These are phyloP conservation scores for Alethe diademata DNA, from an alignment of 2,113 vertebrate species.

Conservation along the genomic window DNA sequence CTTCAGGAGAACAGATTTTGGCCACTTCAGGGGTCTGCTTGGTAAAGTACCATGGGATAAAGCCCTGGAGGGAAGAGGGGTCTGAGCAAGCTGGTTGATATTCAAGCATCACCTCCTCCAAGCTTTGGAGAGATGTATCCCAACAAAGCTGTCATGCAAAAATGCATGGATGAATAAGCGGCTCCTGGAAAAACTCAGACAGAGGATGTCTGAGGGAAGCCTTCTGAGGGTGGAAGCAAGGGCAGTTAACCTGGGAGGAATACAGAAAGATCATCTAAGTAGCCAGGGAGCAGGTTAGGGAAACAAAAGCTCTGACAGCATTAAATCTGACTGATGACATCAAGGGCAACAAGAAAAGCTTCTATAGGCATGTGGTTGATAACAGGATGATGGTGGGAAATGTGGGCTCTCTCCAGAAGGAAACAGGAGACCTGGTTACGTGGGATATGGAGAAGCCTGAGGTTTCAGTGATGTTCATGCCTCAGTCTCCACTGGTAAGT, in stretches of 20 bases:
- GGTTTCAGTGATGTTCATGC: not conserved
- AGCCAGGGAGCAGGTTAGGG: not conserved
- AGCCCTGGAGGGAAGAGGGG: not conserved
- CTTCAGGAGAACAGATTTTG: not conserved
- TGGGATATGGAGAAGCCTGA: not conserved
- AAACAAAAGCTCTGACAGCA: not conserved
- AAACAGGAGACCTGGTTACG: not conserved
- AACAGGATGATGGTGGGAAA: not conserved
- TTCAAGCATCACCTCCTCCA: not conserved
- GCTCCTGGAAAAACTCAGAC: not conserved
- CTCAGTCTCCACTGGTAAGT: rapidly evolving
- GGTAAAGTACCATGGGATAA: not conserved
- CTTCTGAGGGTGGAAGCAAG: not conserved
- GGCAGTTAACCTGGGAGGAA: not conserved
- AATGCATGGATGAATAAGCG: not conserved
- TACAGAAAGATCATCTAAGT: not conserved
- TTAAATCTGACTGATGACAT: not conserved
- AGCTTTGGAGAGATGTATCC: not conserved
- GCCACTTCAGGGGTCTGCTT: not conserved
- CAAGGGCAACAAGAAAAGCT: not conserved
- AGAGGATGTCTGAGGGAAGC: not conserved
- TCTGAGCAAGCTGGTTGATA: not conserved
- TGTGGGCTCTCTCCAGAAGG: not conserved
- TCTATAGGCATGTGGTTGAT: not conserved
- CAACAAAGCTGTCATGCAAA: not conserved